Evolutionary conservation across 92 coral and sea anemone genomes (phyloP).

Genomic region (Nematostella vectensis): DNA sequence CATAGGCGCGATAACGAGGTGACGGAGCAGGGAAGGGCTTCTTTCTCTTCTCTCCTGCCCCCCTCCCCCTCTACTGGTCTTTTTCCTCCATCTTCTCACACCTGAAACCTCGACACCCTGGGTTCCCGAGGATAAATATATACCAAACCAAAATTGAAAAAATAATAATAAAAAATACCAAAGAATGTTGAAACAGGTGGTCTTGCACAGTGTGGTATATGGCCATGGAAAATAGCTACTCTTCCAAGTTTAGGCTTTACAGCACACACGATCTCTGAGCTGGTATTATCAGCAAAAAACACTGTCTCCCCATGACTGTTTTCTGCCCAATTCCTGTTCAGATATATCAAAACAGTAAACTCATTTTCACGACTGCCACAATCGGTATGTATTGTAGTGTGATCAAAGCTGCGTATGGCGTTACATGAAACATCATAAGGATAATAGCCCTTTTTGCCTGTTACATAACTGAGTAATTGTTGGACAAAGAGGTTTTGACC

Average conservation of each 20-base stretch:
- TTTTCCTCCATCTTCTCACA: no score
- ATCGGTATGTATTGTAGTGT: conserved; percentile 63
- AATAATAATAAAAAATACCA: no score
- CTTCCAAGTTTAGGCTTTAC: conserved; percentile 76
- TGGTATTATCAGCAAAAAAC: conserved; percentile 42
- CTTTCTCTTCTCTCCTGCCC: no score
- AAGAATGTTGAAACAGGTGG: conserved; percentile 51
- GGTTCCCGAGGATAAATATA: no score
- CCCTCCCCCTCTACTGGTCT: no score
- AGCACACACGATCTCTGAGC: conserved; percentile 63
- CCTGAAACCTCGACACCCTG: no score
- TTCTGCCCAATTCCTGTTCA: conserved; percentile 75
- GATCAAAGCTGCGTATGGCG: conserved; percentile 52
- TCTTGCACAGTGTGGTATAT: conserved; percentile 77
- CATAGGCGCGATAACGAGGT: no score
- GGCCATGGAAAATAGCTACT: conserved; percentile 65
- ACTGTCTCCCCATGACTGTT: conserved; percentile 77
- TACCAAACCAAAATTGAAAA: no score
- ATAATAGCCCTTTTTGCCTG: conserved; percentile 45
- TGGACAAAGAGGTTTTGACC: conserved; percentile 33
- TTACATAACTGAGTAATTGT: conserved; percentile 29
- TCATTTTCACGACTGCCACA: conserved; percentile 43
- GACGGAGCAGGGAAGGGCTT: no score
- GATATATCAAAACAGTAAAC: conserved; percentile 60
- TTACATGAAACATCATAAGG: conserved; percentile 82